A percentile compares a stretch with the other conserved stretches of the same genome.
These are phyloP conservation scores for Thymelicus lineola DNA, from an alignment of 2,888 invertebrate genomes.

Conservation along the genomic window DNA sequence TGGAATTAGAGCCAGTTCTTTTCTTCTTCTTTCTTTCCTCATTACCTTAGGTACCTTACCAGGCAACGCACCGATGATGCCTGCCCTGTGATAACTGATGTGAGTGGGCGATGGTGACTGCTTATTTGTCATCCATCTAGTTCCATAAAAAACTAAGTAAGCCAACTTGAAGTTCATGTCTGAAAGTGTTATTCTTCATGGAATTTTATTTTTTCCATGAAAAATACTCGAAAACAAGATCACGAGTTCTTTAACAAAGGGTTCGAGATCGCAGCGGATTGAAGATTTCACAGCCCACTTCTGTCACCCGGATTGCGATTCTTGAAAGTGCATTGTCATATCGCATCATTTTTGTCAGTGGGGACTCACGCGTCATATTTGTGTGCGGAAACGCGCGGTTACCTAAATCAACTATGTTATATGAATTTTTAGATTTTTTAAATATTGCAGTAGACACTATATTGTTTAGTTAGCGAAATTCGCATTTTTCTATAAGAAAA, in stretches of 20 bases:
- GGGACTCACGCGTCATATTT: conserved; percentile 47
- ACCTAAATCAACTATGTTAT: not conserved
- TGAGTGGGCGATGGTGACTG: too few species aligned
- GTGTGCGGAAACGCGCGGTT: conserved; percentile 13
- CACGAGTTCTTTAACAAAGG: conserved; percentile 30
- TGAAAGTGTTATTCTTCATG: conserved; percentile 1
- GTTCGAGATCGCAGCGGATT: conserved; percentile 23
- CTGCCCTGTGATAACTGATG: too few species aligned
- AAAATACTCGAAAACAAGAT: conserved; percentile 52
- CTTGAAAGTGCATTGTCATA: conserved; percentile 73
- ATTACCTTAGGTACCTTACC: too few species aligned
- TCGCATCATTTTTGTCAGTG: conserved; percentile 51
- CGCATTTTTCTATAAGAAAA: too few species aligned
- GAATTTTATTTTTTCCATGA: conserved; percentile 26
- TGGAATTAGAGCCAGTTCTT: too few species aligned
- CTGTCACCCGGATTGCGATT: conserved; percentile 60
- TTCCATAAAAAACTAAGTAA: too few species aligned
- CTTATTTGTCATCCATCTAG: too few species aligned
- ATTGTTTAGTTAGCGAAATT: too few species aligned
- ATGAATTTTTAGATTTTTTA: too few species aligned
- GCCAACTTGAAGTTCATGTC: not conserved
- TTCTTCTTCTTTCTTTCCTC: too few species aligned
- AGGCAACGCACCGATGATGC: too few species aligned
- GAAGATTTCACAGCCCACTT: conserved; percentile 64
- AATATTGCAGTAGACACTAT: too few species aligned